These are phyloP conservation scores for Gadopsis marmoratus DNA, from an alignment of 2,797 vertebrate genomes.

Conservation along the genomic window DNA sequence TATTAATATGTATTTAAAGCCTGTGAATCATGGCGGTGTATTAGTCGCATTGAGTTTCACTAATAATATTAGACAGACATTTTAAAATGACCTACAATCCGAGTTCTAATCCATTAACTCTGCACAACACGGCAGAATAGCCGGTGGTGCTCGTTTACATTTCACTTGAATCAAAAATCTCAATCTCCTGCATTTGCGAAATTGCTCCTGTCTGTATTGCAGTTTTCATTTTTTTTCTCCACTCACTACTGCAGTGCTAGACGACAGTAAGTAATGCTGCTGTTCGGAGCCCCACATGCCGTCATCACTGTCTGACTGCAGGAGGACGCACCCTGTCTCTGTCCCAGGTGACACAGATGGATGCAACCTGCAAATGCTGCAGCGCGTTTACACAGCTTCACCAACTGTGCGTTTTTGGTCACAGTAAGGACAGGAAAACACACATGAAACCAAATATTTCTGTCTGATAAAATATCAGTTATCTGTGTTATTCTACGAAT, in stretches of 20 bases:
- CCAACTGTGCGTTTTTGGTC: conserved; percentile 16
- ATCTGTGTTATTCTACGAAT: conserved; percentile 19
- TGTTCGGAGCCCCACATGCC: conserved; percentile 53
- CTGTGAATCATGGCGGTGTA: neutral
- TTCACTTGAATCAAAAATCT: conserved; percentile 18
- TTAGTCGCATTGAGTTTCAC: neutral
- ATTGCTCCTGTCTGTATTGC: conserved; percentile 20
- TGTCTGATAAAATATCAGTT: neutral
- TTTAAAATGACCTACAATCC: neutral
- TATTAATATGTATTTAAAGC: neutral
- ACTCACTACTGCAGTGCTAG: conserved; percentile 43
- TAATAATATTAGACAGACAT: neutral
- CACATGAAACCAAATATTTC: conserved; percentile 21
- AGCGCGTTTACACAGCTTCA: neutral
- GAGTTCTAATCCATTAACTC: neutral
- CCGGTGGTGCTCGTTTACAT: neutral
- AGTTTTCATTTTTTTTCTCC: conserved; percentile 12
- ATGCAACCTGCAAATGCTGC: conserved; percentile 39
- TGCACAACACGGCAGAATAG: neutral
- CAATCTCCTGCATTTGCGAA: conserved; percentile 24
- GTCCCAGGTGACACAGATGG: conserved; percentile 59
- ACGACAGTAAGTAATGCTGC: conserved; percentile 54
- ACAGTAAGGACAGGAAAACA: neutral
- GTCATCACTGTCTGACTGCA: conserved; percentile 68
- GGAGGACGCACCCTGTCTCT: conserved; percentile 64